These are phyloP conservation scores for Hedychridium roseum DNA, from an alignment of 2,888 invertebrate genomes.

Conservation along the genomic window DNA sequence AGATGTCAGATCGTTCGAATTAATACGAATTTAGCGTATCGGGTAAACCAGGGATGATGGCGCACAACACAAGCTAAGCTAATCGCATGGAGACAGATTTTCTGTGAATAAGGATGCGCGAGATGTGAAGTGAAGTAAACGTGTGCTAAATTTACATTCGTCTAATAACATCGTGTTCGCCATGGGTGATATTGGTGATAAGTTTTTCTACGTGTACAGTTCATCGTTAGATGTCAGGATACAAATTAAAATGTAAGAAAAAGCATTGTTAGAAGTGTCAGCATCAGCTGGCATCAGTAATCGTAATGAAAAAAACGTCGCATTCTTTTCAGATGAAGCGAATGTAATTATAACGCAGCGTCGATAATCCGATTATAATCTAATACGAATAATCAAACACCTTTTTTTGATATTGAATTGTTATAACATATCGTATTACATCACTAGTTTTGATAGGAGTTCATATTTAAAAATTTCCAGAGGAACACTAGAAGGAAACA, in stretches of 20 bases:
- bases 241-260: constrained; percentile 89
- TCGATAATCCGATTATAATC: constrained; percentile 22
- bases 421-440: no score
- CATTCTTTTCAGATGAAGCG: constrained; percentile 8
- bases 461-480: constrained; percentile 67
- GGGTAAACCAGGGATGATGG: neutral
- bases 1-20: no score
- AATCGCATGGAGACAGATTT: no score
- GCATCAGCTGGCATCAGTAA: constrained; percentile 30
- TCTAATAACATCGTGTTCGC: constrained; percentile 10
- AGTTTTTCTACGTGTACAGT: constrained; percentile 89
- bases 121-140: constrained; percentile 16
- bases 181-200: constrained; percentile 81
- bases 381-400: no score
- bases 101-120: no score
- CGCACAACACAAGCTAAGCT: no score
- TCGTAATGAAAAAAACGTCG: constrained; percentile 10
- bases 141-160: constrained; percentile 12
- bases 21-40: no score
- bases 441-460: no score
- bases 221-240: constrained; percentile 87
- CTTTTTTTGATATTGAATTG: no score
- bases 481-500: constrained; percentile 91
- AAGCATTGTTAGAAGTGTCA: constrained; percentile 14
- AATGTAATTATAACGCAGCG: constrained; percentile 7